A percentile compares a stretch with the other conserved stretches of the same genome.
These are phyloP conservation scores for Sternotherus odoratus DNA, from an alignment of 2,797 vertebrate genomes.

Conservation along the genomic window DNA sequence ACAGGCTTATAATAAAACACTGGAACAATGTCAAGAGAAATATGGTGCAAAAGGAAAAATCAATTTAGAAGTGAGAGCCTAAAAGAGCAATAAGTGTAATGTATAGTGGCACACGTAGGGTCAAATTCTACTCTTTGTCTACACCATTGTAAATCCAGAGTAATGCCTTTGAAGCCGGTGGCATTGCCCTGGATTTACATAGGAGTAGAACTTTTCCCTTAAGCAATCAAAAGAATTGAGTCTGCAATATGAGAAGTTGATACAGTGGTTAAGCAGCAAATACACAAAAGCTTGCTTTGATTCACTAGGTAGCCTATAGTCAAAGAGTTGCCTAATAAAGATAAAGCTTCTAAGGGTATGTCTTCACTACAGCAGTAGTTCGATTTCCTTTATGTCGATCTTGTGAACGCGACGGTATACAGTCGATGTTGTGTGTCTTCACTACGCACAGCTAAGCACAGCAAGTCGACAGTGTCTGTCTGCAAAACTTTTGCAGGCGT, in stretches of 20 bases:
- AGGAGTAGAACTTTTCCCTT: background rate
- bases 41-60: background rate
- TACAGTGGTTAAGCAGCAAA: accelerated
- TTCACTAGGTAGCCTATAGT: background rate
- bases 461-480: too few species aligned
- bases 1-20: background rate
- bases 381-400: too few species aligned
- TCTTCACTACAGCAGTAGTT: too few species aligned
- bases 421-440: too few species aligned
- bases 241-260: background rate
- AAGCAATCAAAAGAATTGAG: background rate
- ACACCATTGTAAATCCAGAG: background rate
- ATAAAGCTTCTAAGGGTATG: background rate
- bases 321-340: background rate
- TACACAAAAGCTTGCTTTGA: accelerated
- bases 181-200: background rate
- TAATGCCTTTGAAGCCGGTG: background rate
- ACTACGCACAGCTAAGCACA: too few species aligned
- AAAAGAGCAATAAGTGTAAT: background rate
- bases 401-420: too few species aligned
- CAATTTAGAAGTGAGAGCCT: background rate
- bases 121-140: background rate
- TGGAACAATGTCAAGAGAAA: background rate
- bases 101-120: background rate
- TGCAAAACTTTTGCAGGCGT: too few species aligned